These are phyloP conservation scores for Loris lydekkerianus DNA, from an alignment of 2,797 vertebrate genomes.

Conservation along the genomic window DNA sequence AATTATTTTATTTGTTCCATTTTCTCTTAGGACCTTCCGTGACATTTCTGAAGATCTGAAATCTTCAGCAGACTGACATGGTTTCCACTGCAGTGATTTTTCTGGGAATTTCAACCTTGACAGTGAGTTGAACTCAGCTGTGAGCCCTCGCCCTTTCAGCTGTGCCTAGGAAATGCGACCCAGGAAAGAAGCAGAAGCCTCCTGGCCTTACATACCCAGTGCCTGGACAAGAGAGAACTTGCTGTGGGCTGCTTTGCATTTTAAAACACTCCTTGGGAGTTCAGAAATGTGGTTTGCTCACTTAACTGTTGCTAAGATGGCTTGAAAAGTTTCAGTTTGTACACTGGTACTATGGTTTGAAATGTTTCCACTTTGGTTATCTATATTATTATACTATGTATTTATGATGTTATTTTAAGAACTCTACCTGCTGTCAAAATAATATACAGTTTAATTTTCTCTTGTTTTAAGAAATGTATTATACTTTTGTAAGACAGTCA, in stretches of 20 bases:
- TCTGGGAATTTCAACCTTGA: conserved; percentile 7
- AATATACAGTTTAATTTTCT: conserved; percentile 56
- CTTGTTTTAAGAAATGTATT: conserved; percentile 59
- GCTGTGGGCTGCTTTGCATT: conserved; percentile 76
- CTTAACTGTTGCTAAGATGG: conserved; percentile 62
- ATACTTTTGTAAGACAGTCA: conserved; percentile 48
- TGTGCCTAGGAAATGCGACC: conserved; percentile 66
- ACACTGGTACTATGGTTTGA: conserved; percentile 81
- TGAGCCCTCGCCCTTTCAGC: conserved; percentile 74
- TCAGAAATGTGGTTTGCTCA: conserved; percentile 75
- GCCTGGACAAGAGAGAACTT: conserved; percentile 70
- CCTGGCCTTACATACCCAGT: conserved; percentile 75
- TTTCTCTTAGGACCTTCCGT: conserved; percentile 83
- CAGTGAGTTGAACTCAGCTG: conserved; percentile 68
- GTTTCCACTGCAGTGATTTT: not conserved
- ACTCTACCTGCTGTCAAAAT: conserved; percentile 70
- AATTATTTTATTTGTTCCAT: conserved; percentile 10
- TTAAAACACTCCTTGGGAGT: conserved; percentile 61
- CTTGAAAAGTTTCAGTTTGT: conserved; percentile 77
- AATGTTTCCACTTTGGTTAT: conserved; percentile 80
- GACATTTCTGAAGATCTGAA: conserved; percentile 88
- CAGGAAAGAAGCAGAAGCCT: conserved; percentile 66
- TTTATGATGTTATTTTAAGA: conserved; percentile 77
- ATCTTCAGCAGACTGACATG: conserved; percentile 84
- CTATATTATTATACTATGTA: conserved; percentile 73